Conservation (phyloP, 2,888 invertebrate species). For the Ethmia dodecea region DNA sequence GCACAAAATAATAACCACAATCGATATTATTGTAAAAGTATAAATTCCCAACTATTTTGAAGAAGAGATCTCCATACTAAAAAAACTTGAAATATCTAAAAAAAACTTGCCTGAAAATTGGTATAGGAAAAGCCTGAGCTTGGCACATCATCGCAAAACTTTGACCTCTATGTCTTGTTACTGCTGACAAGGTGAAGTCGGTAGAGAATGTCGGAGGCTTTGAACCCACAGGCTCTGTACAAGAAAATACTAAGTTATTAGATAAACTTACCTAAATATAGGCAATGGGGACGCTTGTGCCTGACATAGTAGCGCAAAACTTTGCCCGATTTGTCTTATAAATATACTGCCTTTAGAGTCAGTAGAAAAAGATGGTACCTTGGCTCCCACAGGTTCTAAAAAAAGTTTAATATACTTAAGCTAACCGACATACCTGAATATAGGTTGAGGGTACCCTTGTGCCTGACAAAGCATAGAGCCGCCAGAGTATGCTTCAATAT, state of each 20-base stretch:
- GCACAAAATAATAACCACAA: slow-evolving; percentile 31
- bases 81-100: neutral
- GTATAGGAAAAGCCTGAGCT: slow-evolving; percentile 84
- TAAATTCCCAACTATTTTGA: neutral
- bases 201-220: slow-evolving; percentile 79
- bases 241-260: slow-evolving; percentile 16
- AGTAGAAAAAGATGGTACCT: slow-evolving; percentile 79
- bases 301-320: slow-evolving; percentile 80
- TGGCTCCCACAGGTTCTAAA: slow-evolving; percentile 80
- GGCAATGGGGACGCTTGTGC: slow-evolving; percentile 81
- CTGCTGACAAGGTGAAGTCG: slow-evolving; percentile 78
- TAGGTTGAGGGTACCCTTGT: slow-evolving; percentile 80
- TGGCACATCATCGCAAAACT: slow-evolving; percentile 82
- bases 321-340: slow-evolving; percentile 72
- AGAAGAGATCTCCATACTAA: neutral
- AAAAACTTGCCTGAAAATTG: slow-evolving; percentile 82
- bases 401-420: slow-evolving; percentile 23
- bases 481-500: slow-evolving; percentile 49
- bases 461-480: slow-evolving; percentile 76
- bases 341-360: slow-evolving; percentile 81
- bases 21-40: no score
- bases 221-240: slow-evolving; percentile 52
- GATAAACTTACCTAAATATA: slow-evolving; percentile 77
- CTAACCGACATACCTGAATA: slow-evolving; percentile 78
- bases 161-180: slow-evolving; percentile 73